Percentiles rank a stretch among this genome's conserved stretches.
These are phyloP conservation scores for Emys orbicularis DNA, from an alignment of 2,797 vertebrate genomes.

Conservation along the genomic window DNA sequence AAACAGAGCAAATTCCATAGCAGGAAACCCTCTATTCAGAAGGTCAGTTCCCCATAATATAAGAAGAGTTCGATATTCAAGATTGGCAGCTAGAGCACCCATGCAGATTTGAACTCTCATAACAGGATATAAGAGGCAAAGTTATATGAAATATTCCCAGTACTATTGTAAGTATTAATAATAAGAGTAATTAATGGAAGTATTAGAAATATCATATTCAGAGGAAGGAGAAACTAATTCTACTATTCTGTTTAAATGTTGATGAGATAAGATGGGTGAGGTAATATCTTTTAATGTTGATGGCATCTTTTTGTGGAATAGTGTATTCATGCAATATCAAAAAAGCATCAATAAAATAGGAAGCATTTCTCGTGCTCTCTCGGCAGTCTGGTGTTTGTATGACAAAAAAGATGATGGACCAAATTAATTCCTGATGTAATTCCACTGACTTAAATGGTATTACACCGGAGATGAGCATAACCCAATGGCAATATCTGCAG, in stretches of 20 bases:
- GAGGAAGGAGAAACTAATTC: neutral
- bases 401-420: neutral
- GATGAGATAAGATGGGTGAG: neutral
- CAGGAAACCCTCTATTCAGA: conserved; percentile 5
- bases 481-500: neutral
- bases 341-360: rapidly evolving
- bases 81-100: neutral
- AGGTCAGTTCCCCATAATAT: conserved; percentile 1
- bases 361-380: neutral
- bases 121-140: neutral
- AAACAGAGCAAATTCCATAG: conserved; percentile 29
- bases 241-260: neutral
- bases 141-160: neutral
- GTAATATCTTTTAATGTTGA: neutral
- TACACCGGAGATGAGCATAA: conserved; percentile 11
- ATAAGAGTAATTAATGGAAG: neutral
- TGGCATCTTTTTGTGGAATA: neutral
- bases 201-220: neutral
- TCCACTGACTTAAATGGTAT: neutral
- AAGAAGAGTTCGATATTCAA: conserved; percentile 2
- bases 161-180: neutral
- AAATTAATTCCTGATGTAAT: neutral
- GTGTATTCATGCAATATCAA: neutral
- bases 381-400: neutral
- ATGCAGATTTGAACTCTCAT: neutral